phyloP scores from a whole-genome alignment of 2,797 vertebrate species.

The Micromesistius poutassou region DNA sequence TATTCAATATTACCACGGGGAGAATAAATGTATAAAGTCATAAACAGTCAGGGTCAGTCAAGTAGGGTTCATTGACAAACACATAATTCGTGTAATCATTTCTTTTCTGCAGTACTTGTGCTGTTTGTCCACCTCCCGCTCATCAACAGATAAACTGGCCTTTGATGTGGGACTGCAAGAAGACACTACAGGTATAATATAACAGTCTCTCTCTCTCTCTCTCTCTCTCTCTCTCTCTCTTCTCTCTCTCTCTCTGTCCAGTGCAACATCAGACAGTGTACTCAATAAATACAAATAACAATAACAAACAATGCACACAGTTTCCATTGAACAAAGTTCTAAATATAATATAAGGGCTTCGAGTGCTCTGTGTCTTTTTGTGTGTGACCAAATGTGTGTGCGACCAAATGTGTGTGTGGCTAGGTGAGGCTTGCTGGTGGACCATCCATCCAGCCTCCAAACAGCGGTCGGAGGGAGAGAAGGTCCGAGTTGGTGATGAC shows the following conservation, averaged over 20 bases:
- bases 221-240: too few species aligned
- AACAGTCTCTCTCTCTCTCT: not conserved
- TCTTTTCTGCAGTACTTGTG: slow-evolving; percentile 81
- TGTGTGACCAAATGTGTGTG: not conserved
- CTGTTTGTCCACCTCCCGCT: slow-evolving; percentile 91
- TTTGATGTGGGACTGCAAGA: slow-evolving; percentile 95
- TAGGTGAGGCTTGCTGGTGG: slow-evolving; percentile 97
- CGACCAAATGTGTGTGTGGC: slow-evolving; percentile 27
- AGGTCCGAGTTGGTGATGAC: slow-evolving; percentile 93
- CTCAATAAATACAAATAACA: too few species aligned
- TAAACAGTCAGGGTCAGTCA: too few species aligned
- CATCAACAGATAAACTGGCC: slow-evolving; percentile 93
- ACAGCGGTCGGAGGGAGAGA: slow-evolving; percentile 94
- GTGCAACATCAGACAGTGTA: too few species aligned
- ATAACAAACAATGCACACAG: too few species aligned
- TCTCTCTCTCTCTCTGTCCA: too few species aligned
- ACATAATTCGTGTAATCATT: not conserved
- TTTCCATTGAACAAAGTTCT: too few species aligned
- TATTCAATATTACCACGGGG: too few species aligned
- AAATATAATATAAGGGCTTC: not conserved
- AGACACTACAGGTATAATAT: slow-evolving; percentile 83
- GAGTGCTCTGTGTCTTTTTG: not conserved
- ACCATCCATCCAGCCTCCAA: slow-evolving; percentile 96
- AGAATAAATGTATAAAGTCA: not conserved
- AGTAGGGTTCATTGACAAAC: not conserved